A percentile compares a stretch with the other conserved stretches of the same genome.
phyloP scores from a whole-genome alignment of 2,113 vertebrate genomes.

The Copsychus sechellarum region DNA sequence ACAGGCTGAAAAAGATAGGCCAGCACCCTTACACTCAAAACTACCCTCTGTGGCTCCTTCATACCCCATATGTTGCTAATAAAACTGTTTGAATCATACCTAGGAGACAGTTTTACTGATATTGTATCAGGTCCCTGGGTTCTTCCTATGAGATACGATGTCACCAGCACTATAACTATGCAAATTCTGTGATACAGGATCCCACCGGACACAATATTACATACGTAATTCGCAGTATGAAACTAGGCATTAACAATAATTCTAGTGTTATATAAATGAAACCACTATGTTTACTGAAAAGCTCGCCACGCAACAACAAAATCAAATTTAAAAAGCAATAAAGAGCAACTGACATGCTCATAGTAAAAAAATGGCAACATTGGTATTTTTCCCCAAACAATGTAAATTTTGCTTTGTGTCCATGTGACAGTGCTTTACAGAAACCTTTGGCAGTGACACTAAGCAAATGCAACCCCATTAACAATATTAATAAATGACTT shows the following conservation, averaged over 20 bases:
- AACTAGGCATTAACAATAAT: slow-evolving; percentile 47
- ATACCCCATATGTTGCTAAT: slow-evolving; percentile 76
- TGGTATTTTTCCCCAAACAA: background rate
- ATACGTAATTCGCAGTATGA: slow-evolving; percentile 11
- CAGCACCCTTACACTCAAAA: slow-evolving; percentile 72
- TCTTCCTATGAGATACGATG: slow-evolving; percentile 64
- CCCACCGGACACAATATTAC: slow-evolving; percentile 54
- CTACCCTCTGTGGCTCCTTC: slow-evolving; percentile 73
- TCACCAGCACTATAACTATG: slow-evolving; percentile 66
- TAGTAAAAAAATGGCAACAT: background rate
- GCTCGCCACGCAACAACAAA: slow-evolving; percentile 5
- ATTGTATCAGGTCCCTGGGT: slow-evolving; percentile 58
- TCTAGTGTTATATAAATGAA: slow-evolving; percentile 48
- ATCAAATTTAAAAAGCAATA: slow-evolving; percentile 60
- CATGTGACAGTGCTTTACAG: background rate
- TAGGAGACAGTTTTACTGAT: slow-evolving; percentile 75
- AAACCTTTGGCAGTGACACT: background rate
- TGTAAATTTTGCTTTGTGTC: background rate
- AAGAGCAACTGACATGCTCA: background rate
- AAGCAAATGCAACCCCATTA: background rate
- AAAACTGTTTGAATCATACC: slow-evolving; percentile 77
- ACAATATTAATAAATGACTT: background rate
- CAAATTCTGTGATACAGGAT: slow-evolving; percentile 60
- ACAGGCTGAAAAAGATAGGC: slow-evolving; percentile 69
- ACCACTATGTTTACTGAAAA: slow-evolving; percentile 37